These are phyloP conservation scores for Palythoa heliodiscus DNA, from an alignment of 92 coral and sea anemone genomes.

Conservation along the genomic window DNA sequence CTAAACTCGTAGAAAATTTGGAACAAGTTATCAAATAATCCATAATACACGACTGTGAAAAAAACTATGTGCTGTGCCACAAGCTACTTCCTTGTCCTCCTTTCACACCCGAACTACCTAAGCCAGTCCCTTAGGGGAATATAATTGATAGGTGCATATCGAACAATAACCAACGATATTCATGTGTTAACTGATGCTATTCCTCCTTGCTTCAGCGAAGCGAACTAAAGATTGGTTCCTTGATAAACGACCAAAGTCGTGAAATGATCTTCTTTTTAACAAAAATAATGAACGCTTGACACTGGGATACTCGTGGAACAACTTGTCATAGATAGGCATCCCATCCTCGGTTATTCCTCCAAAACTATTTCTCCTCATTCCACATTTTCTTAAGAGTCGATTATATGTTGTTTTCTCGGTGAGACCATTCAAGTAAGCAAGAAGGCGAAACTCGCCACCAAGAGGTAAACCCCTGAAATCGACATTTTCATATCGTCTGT, in stretches of 20 bases:
- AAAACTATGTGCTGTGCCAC: too few relatives aligned
- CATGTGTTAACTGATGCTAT: neutral
- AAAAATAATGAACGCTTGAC: neutral
- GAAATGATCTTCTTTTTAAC: conserved; percentile 5
- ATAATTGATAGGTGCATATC: too few relatives aligned
- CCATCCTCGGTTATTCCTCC: conserved; percentile 15
- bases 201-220: neutral
- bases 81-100: too few relatives aligned
- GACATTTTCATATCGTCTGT: conserved; percentile 17
- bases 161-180: too few relatives aligned
- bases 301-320: neutral
- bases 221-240: neutral
- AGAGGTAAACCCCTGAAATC: conserved; percentile 24
- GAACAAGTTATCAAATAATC: too few relatives aligned
- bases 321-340: conserved; percentile 8
- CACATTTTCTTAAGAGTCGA: neutral
- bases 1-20: too few relatives aligned
- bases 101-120: too few relatives aligned
- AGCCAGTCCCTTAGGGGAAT: too few relatives aligned
- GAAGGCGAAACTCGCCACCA: conserved; percentile 28
- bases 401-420: conserved; percentile 2
- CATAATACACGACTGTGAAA: too few relatives aligned
- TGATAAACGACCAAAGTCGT: neutral
- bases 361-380: conserved; percentile 15
- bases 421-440: neutral